Base-by-base conservation (phyloP, 2,113 vertebrate genomes). In the Peucedramus taeniatus region DNA sequence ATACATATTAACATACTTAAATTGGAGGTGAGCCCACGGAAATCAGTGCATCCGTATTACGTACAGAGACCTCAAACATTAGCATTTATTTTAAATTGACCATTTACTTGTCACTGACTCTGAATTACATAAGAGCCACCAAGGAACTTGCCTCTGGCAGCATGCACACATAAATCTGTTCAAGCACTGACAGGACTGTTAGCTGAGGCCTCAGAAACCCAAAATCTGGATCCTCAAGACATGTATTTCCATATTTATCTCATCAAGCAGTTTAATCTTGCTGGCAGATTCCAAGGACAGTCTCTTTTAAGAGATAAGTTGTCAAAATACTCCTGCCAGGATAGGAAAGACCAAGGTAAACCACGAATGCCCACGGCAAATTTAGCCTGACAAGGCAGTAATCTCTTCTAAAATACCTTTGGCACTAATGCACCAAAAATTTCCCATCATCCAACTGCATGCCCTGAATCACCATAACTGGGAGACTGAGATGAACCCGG, bases 11-110 rank as follows among this genome's bases (percentile, higher is more conserved):
- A 82, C 6, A 3, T 31, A n/a, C 45, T 53, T 31, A 66, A 70
- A 60, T 21, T 93, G 37, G 65, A 95, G 63, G 12, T 47, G 51
- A 90, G 35, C 27, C 10, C 50, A 66, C 1, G 1, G 39, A 88
- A 88, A 57, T 21, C n/a, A 53, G 12, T 20, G 14, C 13, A 27
- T 45, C 21, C 2, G 3, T 23, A 42, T 37, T 35, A 44, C 0
- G 0, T 20, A 69, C 0, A 0, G 4, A 61, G 11, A 69, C 54
- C 75, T 90, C 37, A 49, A 87, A 45, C 15, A 31, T 0, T 0
- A 45, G 15, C 1, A 65, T 51, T 56, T 74, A 56, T 79, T 88
- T 91, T 70, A 59, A 57, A 87, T 28, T 59, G 50, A 60, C 51
- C 2, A 5, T 60, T 89, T 89, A 8, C 22, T 70, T 3, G 2